A percentile compares a stretch with the other conserved stretches of the same genome.
phyloP scores from a whole-genome alignment of 2,113 vertebrate genomes.

The Lanius collurio region DNA sequence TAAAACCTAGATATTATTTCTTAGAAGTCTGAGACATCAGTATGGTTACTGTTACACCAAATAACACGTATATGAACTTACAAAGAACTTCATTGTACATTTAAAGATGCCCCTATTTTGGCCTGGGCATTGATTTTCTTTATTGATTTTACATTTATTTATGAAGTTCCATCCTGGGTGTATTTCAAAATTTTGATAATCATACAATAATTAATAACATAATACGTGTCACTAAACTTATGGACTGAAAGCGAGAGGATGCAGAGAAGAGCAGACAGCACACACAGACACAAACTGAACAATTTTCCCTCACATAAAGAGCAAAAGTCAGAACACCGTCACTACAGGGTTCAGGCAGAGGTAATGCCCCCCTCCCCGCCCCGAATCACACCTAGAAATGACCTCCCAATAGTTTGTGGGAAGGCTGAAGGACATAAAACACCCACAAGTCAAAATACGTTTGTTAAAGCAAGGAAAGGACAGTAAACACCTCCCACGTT shows the following conservation, averaged over 20 bases:
- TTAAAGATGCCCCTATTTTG: background rate
- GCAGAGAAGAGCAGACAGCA: background rate
- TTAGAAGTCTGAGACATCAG: fast-evolving
- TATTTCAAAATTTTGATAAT: background rate
- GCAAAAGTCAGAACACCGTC: fast-evolving
- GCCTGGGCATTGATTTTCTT: background rate
- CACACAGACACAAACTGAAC: fast-evolving
- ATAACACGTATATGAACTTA: fast-evolving
- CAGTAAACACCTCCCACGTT: fast-evolving
- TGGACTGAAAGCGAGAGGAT: fast-evolving
- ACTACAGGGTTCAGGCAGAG: background rate
- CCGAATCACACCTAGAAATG: fast-evolving
- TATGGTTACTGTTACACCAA: background rate
- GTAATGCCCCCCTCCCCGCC: fast-evolving
- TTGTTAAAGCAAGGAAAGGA: background rate
- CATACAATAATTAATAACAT: background rate
- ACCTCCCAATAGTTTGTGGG: fast-evolving
- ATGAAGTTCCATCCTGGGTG: fast-evolving
- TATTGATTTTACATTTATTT: background rate
- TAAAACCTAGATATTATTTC: background rate
- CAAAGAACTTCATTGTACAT: fast-evolving
- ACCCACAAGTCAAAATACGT: fast-evolving
- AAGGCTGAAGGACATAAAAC: background rate
- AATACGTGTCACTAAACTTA: too few relatives aligned
- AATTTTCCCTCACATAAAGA: fast-evolving